Evolutionary conservation across 37 sponge, comb jelly and placozoan species (phyloP).

Genomic region (Chondrosia reniformis): DNA sequence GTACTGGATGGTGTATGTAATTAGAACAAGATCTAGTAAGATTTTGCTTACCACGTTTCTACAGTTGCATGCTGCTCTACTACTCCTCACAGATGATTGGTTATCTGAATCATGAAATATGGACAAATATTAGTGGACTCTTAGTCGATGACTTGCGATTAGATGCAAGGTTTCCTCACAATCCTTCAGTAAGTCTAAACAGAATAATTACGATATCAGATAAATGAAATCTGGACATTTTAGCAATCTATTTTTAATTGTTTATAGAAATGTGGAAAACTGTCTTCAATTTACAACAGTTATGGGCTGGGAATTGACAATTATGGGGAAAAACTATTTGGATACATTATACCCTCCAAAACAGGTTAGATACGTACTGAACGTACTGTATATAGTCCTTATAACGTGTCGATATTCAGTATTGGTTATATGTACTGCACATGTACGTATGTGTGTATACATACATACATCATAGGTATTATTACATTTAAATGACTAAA

Average conservation of each 20-base stretch:
- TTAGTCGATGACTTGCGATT: neutral
- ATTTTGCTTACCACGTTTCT: neutral
- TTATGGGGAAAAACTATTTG: slow-evolving; percentile 28
- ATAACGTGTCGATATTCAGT: too few species aligned
- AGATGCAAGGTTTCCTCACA: neutral
- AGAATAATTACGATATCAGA: too few species aligned
- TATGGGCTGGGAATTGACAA: slow-evolving; percentile 5
- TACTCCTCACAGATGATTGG: slow-evolving; percentile 6
- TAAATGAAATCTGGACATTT: too few species aligned
- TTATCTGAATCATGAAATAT: neutral
- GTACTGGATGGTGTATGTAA: neutral
- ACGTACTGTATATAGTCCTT: too few species aligned
- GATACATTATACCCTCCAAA: slow-evolving; percentile 19
- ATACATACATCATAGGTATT: too few species aligned
- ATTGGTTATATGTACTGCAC: too few species aligned
- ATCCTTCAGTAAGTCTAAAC: neutral
- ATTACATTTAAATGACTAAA: too few species aligned
- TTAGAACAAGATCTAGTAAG: neutral
- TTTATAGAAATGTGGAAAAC: neutral
- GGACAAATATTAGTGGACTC: neutral
- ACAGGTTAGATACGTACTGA: too few species aligned
- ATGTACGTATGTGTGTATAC: too few species aligned
- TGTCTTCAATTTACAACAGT: slow-evolving; percentile 11
- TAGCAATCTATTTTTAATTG: too few species aligned
- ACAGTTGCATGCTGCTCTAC: neutral